phyloP scores from a whole-genome alignment of 2,797 vertebrate species.

The Trachops cirrhosus region DNA sequence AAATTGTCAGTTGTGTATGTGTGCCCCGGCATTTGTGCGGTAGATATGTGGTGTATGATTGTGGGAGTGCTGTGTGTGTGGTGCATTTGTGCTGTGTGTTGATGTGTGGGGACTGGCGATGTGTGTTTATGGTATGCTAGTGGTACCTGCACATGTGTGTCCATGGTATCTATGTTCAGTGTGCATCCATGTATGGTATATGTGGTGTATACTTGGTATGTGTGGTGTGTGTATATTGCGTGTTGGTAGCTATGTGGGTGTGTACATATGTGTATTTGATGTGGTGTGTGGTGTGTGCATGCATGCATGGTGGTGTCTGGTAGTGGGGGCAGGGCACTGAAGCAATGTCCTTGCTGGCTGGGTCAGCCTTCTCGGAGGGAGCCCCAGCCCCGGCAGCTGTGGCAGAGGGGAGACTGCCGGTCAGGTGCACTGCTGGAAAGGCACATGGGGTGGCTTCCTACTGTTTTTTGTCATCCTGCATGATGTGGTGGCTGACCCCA shows the following conservation, averaged over 20 bases:
- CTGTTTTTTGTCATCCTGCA: background rate
- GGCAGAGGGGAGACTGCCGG: background rate
- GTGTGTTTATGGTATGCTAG: background rate
- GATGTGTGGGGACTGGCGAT: too few species aligned
- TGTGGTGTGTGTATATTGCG: background rate
- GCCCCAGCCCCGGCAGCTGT: background rate
- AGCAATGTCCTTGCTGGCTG: slow-evolving; percentile 44
- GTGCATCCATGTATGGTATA: background rate
- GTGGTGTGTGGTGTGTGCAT: background rate
- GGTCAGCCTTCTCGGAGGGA: background rate
- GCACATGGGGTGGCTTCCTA: background rate
- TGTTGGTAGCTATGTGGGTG: rapidly evolving
- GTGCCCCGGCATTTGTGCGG: rapidly evolving
- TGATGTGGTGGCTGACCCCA: background rate
- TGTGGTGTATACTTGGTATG: background rate
- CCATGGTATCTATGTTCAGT: background rate
- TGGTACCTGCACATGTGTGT: too few species aligned
- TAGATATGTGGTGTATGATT: rapidly evolving
- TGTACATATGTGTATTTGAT: background rate
- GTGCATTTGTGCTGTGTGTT: background rate
- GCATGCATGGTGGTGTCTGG: background rate
- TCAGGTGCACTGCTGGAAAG: background rate
- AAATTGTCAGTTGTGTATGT: rapidly evolving
- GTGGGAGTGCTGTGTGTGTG: background rate
- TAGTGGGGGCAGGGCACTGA: background rate